phyloP scores from a whole-genome alignment of 2,888 invertebrate genomes.

The Tenthredo livida region DNA sequence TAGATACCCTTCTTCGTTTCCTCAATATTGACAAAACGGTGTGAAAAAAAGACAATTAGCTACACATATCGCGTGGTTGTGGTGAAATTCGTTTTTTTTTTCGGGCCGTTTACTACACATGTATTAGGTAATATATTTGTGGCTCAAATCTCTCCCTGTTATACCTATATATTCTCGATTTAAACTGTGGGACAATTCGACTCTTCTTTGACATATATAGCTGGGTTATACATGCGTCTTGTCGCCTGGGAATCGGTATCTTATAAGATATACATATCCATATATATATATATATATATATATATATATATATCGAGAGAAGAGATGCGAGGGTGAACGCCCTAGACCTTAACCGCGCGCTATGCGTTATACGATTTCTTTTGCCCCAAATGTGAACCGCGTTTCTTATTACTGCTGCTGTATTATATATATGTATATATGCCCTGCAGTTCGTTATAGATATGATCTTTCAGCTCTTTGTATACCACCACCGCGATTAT shows the following conservation, averaged over 20 bases:
- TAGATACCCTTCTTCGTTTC: background rate
- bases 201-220: slow-evolving; percentile 44
- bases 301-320: background rate
- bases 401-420: background rate
- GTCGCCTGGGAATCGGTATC: slow-evolving; percentile 38
- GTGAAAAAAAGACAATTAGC: no score
- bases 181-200: slow-evolving; percentile 48
- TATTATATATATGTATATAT: no score
- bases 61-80: background rate
- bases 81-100: background rate
- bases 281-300: background rate
- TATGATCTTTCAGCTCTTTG: background rate
- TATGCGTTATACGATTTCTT: background rate
- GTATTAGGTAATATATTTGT: background rate
- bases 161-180: background rate
- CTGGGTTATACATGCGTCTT: background rate
- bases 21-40: background rate
- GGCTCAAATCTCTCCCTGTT: background rate
- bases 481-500: background rate
- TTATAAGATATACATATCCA: background rate
- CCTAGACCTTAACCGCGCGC: slow-evolving; percentile 27
- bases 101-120: background rate
- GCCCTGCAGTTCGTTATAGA: background rate
- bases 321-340: slow-evolving; percentile 41
- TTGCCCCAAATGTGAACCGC: background rate